Evolutionary conservation across 2,797 vertebrate species (phyloP), one percentile per base, ranked within the genome.

Genomic region (Pseudocheirus occidentalis): DNA sequence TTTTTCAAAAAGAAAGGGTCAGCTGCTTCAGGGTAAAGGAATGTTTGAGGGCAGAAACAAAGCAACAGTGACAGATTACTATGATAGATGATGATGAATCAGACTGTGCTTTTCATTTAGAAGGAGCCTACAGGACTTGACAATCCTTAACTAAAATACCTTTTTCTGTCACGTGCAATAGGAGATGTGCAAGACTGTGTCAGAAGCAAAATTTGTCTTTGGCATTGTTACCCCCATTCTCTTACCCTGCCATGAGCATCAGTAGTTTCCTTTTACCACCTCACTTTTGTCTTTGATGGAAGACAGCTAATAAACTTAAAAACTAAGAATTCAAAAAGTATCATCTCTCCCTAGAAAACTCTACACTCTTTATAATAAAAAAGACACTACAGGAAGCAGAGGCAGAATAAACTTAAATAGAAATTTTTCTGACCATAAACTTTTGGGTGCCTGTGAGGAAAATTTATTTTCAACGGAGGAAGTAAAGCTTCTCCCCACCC

Each of bases 1-100:
- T 0, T 92, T 9, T 87, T 93, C 55, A 95, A 93, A 98, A 97
- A 91, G 18, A 58, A 94, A 97, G 81, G 91, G 92, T 95, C 87
- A 94, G 59, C 1, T 95, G 11, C n/a, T 94, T 16, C 91, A 90
- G 90, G 40, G 53, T 87, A 87, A 87, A 34, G 40, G 40, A 87
- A 87, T 87, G 24, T 87, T 87, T 46, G 40, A n/a, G 73, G 40
- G 40, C 66, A 87, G 40, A 87, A 46, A 50, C 40, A 87, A 87
- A 4, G 40, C 73, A 87, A 87, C 3, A 27, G 21, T 87, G 40
- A 87, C 73, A 87, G 40, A 27, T 46, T 46, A 87, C 21, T 87
- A 11, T 46, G 73, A 87, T 87, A 46, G 21, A 87, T 87, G 73
- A 0, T 50, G 13, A 87, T 50, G 21, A 87, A 27, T 87, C 21